Percentiles rank a stretch among this genome's conserved stretches.
phyloP scores from a whole-genome alignment of 2,888 invertebrate genomes.

The Drosophila antonietae region DNA sequence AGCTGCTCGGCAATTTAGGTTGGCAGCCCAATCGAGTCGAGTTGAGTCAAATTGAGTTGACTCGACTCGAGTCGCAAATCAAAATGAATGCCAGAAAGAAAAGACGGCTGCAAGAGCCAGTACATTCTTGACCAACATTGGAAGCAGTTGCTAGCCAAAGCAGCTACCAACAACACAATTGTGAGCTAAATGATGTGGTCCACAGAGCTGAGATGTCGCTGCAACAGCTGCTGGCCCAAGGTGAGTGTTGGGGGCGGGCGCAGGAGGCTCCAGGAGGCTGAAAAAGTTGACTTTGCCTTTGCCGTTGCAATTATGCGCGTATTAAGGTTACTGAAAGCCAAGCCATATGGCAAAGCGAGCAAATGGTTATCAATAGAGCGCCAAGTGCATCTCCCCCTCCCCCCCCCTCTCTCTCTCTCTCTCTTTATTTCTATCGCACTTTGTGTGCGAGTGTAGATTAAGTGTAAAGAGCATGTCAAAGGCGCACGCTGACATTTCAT shows the following conservation, averaged over 20 bases:
- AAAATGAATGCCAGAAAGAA: constrained; percentile 25
- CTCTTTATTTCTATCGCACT: too few relatives aligned
- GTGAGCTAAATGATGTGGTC: constrained; percentile 27
- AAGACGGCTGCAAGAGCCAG: constrained; percentile 24
- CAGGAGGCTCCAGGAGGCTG: background rate
- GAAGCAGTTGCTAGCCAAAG: constrained; percentile 30
- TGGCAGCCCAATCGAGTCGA: constrained; percentile 21
- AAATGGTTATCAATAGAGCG: constrained; percentile 43
- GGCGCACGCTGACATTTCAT: constrained; percentile 37
- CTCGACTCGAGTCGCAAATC: constrained; percentile 35
- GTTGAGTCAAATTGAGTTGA: constrained; percentile 3
- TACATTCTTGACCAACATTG: constrained; percentile 62
- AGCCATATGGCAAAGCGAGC: constrained; percentile 23
- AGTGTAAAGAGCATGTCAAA: constrained; percentile 41
- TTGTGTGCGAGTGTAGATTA: constrained; percentile 13
- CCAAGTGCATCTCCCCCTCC: background rate
- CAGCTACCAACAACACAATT: constrained; percentile 18
- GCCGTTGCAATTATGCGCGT: constrained; percentile 47
- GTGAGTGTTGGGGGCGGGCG: constrained; percentile 5
- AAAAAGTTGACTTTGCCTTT: constrained; percentile 3
- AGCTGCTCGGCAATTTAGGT: constrained; percentile 36
- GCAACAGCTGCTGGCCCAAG: constrained; percentile 29
- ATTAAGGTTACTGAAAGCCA: constrained; percentile 42
- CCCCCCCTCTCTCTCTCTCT: background rate
- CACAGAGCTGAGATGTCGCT: constrained; percentile 17